phyloP scores from a whole-genome alignment of 2,113 vertebrate species.

The Ceratotherium simum region DNA sequence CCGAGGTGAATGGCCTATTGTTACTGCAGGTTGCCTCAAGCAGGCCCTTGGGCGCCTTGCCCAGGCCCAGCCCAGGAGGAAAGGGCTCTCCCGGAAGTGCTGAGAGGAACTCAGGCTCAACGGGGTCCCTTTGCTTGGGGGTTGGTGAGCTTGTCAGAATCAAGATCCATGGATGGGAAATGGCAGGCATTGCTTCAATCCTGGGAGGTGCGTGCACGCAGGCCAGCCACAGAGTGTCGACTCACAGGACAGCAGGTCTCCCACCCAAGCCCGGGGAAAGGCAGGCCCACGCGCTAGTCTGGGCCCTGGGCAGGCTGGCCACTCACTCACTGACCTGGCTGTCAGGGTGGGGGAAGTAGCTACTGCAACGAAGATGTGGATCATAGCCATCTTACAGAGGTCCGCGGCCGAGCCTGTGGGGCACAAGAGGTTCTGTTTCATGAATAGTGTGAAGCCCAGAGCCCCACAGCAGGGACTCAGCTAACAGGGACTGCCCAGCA shows the following conservation, averaged over 20 bases:
- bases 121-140: not conserved
- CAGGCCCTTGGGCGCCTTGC: fast-evolving
- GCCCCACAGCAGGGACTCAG: not conserved
- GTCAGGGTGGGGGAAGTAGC: constrained; percentile 87
- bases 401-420: constrained; percentile 93
- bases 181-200: too few relatives aligned
- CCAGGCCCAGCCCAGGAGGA: not conserved
- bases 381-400: constrained; percentile 97
- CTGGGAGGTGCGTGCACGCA: fast-evolving
- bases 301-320: fast-evolving
- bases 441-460: not conserved
- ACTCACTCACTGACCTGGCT: constrained; percentile 90
- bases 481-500: not conserved
- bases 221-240: too few relatives aligned
- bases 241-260: not conserved
- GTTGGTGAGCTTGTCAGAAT: not conserved
- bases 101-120: not conserved
- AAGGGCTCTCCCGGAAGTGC: too few relatives aligned
- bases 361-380: constrained; percentile 90
- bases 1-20: fast-evolving
- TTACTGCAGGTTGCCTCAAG: fast-evolving
- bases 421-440: not conserved
- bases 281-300: fast-evolving
- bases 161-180: fast-evolving
- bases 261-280: too few relatives aligned